Evolutionary conservation across 2,113 vertebrate species (phyloP).

Genomic region (Callithrix jacchus): DNA sequence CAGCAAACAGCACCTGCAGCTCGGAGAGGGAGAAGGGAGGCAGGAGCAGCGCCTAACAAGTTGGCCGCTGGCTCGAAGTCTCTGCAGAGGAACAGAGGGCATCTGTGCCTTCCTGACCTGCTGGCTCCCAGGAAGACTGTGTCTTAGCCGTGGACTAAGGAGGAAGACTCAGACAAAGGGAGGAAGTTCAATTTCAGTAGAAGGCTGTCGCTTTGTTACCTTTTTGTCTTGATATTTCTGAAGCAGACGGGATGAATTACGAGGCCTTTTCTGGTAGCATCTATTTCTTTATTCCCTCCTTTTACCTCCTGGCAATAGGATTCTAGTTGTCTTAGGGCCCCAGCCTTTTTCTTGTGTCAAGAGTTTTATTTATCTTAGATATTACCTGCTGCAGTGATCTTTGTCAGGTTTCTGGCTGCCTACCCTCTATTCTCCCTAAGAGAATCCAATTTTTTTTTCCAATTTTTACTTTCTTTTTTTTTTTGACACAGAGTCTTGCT

Average conservation of each 20-base stretch:
- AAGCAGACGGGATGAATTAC: background rate
- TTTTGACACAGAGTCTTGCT: too few species aligned
- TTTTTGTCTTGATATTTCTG: background rate
- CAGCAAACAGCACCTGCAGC: background rate
- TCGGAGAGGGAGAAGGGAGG: too few species aligned
- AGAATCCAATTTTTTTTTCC: too few species aligned
- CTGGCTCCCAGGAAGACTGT: background rate
- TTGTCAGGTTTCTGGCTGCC: background rate
- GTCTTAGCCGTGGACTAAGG: background rate
- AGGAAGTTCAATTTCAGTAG: background rate
- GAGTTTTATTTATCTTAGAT: background rate
- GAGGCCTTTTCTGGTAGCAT: background rate
- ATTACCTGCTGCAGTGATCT: background rate
- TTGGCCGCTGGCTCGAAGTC: background rate
- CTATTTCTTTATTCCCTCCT: background rate
- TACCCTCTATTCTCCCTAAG: background rate
- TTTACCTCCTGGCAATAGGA: background rate
- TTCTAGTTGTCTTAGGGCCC: background rate
- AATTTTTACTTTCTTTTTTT: too few species aligned
- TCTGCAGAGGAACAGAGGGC: background rate
- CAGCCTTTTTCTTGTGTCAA: background rate
- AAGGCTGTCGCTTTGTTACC: background rate
- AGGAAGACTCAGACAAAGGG: background rate
- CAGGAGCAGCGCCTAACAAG: background rate
- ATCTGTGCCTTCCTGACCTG: background rate